Base-by-base conservation (phyloP, 1,140 invertebrate species). In the Lepidurus couesii region DNA sequence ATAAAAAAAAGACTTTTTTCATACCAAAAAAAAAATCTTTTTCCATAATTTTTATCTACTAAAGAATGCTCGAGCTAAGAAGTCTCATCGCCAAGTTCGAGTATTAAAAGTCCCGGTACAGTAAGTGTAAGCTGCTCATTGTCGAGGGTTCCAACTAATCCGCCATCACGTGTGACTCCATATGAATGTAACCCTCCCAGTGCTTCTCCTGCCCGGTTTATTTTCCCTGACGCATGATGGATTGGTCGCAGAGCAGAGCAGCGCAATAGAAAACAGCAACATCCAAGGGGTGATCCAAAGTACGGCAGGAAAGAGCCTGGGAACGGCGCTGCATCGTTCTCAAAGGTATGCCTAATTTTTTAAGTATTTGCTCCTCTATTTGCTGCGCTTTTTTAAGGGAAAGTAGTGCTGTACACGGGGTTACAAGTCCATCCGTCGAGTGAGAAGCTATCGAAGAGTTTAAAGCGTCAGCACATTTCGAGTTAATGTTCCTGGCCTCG, bases 211-310 rank as follows among this genome's bases (percentile, higher is more conserved):
- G 16, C 13, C 53, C 21, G 53, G 53, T 21, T 65, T 21, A 21
- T 21, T 65, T 65, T 65, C 16, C 53, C 6, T 65, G 53, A 65
- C 16, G 53, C 53, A 65, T 65, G 53, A 65, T 65, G 53, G 53
- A 65, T 65, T 65, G 53, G 53, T n/a, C 16, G 21, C 53, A 34
- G 34, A 34, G 34, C 34, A 34, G 34, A 34, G 53, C 53, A 65
- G 16, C 21, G 53, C 53, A 7, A 65, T 65, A 65, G 53, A 65
- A 65, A 65, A 65, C 21, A 65, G 53, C 53, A 65, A 65, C 53
- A 65, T 65, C 53, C 16, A 7, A 65, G 53, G 53, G 53, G 53
- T 65, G 9, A 7, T 21, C 53, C 13, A 65, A 65, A 65, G 6
- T 9, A 65, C n/a, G 53, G 53, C 34, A 34, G 34, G 3, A 34